Percentiles rank a stretch among this genome's conserved stretches.
These are phyloP conservation scores for Odobenus rosmarus DNA, from an alignment of 2,113 vertebrate genomes.

Conservation along the genomic window DNA sequence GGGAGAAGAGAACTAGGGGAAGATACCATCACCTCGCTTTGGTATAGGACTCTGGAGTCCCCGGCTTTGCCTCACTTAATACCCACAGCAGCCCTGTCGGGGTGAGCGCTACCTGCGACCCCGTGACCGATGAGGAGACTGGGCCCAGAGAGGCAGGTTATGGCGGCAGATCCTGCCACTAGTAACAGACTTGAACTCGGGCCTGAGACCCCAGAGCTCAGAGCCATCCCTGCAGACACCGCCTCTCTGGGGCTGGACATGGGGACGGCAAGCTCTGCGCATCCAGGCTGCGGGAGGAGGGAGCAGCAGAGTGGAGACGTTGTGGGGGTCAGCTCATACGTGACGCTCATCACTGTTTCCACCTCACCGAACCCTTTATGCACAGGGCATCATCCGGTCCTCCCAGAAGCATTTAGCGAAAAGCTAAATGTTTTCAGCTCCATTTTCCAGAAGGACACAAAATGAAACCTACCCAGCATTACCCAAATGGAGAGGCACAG, in stretches of 20 bases:
- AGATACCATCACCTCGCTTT: not conserved
- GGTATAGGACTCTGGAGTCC: not conserved
- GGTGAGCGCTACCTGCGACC: accelerated
- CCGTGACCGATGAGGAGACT: accelerated
- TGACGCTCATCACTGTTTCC: accelerated
- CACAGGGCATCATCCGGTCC: accelerated
- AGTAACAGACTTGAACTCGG: not conserved
- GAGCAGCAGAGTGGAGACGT: accelerated
- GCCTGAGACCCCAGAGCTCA: not conserved
- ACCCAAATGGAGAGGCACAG: not conserved
- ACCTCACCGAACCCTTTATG: accelerated
- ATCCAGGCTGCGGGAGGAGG: accelerated
- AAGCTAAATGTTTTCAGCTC: not conserved
- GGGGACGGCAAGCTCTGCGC: accelerated
- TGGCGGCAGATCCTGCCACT: accelerated
- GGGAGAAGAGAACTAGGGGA: not conserved
- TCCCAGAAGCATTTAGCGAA: not conserved
- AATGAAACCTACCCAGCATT: accelerated
- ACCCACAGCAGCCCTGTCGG: not conserved
- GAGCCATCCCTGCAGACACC: not conserved
- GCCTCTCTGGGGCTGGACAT: not conserved
- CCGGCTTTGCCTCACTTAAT: not conserved
- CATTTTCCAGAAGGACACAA: not conserved
- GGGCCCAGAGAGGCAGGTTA: accelerated
- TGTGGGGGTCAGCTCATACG: not conserved